Evolutionary conservation across 1,140 invertebrate species (phyloP).

Genomic region (Drosophila takahashii): DNA sequence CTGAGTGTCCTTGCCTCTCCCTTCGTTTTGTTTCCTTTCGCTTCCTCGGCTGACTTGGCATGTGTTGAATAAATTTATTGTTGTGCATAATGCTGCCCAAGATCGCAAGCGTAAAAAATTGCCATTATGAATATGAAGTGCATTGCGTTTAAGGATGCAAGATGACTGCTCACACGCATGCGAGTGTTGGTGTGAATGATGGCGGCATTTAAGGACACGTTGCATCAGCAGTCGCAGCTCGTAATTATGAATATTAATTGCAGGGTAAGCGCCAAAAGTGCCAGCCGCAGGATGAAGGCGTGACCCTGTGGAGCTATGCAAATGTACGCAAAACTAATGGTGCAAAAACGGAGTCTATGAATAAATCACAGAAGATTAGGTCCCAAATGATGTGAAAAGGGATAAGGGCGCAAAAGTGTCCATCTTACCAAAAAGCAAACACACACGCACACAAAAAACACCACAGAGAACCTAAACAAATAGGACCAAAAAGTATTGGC

Average conservation of each 20-base stretch:
- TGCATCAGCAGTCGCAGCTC: slow-evolving; percentile 24
- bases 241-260: slow-evolving; percentile 80
- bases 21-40: not conserved
- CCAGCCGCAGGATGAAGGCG: slow-evolving; percentile 12
- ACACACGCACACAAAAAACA: not conserved
- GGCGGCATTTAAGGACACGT: slow-evolving; percentile 48
- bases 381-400: slow-evolving; percentile 74
- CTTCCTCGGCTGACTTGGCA: slow-evolving; percentile 47
- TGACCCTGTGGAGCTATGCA: slow-evolving; percentile 44
- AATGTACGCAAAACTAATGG: slow-evolving; percentile 78
- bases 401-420: slow-evolving; percentile 55
- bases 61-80: slow-evolving; percentile 82
- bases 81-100: slow-evolving; percentile 79
- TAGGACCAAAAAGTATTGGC: slow-evolving; percentile 28
- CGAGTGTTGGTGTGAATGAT: slow-evolving; percentile 40
- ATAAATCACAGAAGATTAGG: slow-evolving; percentile 81
- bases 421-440: slow-evolving; percentile 17
- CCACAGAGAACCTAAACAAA: slow-evolving; percentile 63
- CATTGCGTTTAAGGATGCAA: slow-evolving; percentile 64
- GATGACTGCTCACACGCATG: slow-evolving; percentile 32
- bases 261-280: slow-evolving; percentile 25
- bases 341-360: slow-evolving; percentile 72
- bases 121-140: slow-evolving; percentile 78
- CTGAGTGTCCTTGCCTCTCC: slow-evolving; percentile 35
- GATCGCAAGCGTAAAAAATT: slow-evolving; percentile 63